A percentile compares a stretch with the other conserved stretches of the same genome.
These are phyloP conservation scores for Nasonia giraulti DNA, from an alignment of 1,140 invertebrate genomes.

Conservation along the genomic window DNA sequence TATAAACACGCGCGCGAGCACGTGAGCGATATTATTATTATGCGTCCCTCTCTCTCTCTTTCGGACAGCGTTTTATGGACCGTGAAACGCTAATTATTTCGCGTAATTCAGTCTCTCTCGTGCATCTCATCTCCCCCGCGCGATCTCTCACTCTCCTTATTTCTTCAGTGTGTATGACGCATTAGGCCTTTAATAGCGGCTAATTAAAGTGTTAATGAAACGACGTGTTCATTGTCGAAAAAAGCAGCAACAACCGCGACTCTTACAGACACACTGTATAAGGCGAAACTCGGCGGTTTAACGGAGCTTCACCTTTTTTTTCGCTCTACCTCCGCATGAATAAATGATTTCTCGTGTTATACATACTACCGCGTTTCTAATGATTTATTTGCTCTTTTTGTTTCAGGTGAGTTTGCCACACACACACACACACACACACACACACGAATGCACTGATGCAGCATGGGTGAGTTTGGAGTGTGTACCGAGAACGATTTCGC, in stretches of 20 bases:
- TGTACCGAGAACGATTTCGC: background rate
- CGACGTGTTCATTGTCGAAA: slow-evolving; percentile 28
- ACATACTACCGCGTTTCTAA: background rate
- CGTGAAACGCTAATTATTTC: slow-evolving; percentile 23
- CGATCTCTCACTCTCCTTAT: background rate
- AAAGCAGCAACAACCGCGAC: background rate
- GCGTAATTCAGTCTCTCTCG: slow-evolving; percentile 14
- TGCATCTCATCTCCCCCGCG: background rate
- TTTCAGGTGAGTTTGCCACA: slow-evolving; percentile 29
- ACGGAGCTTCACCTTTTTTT: background rate
- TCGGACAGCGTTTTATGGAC: slow-evolving; percentile 29
- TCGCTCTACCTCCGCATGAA: background rate
- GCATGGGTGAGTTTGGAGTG: too few species aligned
- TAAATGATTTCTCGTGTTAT: background rate
- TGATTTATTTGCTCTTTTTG: slow-evolving; percentile 4
- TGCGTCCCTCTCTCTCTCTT: background rate
- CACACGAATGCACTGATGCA: too few species aligned
- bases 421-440: too few species aligned
- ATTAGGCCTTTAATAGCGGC: slow-evolving; percentile 11
- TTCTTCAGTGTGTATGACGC: background rate
- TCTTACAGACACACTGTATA: background rate
- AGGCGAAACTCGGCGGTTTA: background rate
- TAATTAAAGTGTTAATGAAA: slow-evolving; percentile 38
- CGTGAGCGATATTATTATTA: background rate
- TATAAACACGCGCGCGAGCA: background rate